Evolutionary conservation across 64 coral and sea anemone species (phyloP).

Genomic region (Montipora foliosa): DNA sequence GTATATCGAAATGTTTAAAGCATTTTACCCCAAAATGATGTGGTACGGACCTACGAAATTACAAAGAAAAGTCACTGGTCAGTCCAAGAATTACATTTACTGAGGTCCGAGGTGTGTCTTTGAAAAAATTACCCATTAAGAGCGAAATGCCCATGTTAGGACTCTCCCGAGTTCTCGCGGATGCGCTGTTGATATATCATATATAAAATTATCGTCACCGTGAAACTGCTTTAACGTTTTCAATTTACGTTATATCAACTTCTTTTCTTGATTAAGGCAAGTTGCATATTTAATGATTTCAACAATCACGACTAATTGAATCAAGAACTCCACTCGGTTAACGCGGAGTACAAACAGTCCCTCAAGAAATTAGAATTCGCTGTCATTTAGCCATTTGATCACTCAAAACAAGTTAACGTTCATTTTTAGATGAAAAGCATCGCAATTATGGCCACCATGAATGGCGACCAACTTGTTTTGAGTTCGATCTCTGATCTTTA

Average conservation of each 20-base stretch:
- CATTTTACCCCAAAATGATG: too few species aligned
- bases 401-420: not conserved
- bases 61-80: too few species aligned
- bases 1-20: too few species aligned
- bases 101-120: not conserved
- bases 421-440: not conserved
- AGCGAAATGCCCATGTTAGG: not conserved
- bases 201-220: not conserved
- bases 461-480: constrained; percentile 19
- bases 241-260: constrained; percentile 36
- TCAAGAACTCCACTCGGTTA: not conserved
- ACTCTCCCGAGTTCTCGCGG: not conserved
- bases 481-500: constrained; percentile 52
- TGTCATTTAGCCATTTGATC: not conserved
- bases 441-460: constrained; percentile 19
- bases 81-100: not conserved
- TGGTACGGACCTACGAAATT: too few species aligned
- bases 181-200: not conserved
- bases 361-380: not conserved
- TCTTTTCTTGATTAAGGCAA: constrained; percentile 35
- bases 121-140: not conserved
- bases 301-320: constrained; percentile 50
- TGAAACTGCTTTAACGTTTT: not conserved
- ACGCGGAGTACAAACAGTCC: not conserved
- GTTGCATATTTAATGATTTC: constrained; percentile 58